Evolutionary conservation across 2,113 vertebrate species (phyloP).

Genomic region (Sterna hirundo): DNA sequence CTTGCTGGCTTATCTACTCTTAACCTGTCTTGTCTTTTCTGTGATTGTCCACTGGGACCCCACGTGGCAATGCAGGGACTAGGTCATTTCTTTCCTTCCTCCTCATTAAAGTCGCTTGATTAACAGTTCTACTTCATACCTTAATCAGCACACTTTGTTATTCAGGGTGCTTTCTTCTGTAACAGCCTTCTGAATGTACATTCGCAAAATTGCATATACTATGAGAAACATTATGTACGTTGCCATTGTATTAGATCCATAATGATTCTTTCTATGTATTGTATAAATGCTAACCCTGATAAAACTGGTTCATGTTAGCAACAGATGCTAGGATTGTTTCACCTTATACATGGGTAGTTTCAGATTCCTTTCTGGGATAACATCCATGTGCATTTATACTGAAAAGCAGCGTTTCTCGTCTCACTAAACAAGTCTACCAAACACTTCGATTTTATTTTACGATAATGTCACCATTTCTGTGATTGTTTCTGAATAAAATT

Average conservation of each 20-base stretch:
- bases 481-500: neutral
- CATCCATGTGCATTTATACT: fast-evolving
- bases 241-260: neutral
- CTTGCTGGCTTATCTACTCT: neutral
- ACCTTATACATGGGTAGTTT: neutral
- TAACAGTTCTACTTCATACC: neutral
- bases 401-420: neutral
- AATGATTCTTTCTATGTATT: neutral
- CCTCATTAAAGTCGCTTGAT: neutral
- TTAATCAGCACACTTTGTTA: neutral
- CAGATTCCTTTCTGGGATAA: neutral
- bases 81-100: neutral
- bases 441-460: neutral
- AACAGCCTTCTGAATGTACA: neutral
- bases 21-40: neutral
- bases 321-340: neutral
- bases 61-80: neutral
- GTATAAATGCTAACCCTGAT: neutral
- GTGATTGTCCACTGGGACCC: neutral
- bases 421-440: neutral
- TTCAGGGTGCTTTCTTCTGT: neutral
- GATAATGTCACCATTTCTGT: neutral
- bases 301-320: neutral
- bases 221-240: neutral
- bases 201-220: neutral